Evolutionary conservation across 2,797 vertebrate species (phyloP).

Genomic region (Halcyon smyrnensis): DNA sequence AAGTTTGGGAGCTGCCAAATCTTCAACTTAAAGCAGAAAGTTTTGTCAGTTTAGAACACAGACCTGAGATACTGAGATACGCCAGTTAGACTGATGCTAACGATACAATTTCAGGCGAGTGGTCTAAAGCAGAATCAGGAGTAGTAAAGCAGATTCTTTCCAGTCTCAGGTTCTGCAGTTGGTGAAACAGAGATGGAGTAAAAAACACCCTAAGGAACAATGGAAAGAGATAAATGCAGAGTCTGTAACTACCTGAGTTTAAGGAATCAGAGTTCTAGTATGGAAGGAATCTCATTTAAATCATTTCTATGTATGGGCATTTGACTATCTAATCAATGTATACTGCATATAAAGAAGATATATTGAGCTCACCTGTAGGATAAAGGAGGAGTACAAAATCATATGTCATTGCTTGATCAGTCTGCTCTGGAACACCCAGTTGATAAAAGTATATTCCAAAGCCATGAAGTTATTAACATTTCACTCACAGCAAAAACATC

Average conservation of each 20-base stretch:
- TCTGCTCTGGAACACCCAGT: neutral
- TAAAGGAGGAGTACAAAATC: neutral
- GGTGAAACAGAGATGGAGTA: neutral
- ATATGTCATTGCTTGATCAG: neutral
- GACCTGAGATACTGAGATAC: neutral
- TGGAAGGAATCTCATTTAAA: neutral
- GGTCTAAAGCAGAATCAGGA: neutral
- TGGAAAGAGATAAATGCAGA: neutral
- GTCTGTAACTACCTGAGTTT: neutral
- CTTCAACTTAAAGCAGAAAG: neutral
- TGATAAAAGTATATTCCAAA: neutral
- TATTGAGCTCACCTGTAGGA: neutral
- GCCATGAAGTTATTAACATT: neutral
- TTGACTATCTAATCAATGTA: neutral
- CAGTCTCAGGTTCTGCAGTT: neutral
- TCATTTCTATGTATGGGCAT: neutral
- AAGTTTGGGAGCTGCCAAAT: conserved; percentile 2
- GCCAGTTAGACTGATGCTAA: neutral
- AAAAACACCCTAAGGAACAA: conserved; percentile 31
- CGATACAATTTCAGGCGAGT: neutral
- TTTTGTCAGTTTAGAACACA: neutral
- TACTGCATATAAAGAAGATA: neutral
- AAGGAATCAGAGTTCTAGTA: neutral
- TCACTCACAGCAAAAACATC: neutral
- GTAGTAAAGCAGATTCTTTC: neutral